A percentile compares a stretch with the other conserved stretches of the same genome.
These are phyloP conservation scores for Drosophila neoperkinsi DNA, from an alignment of 2,888 invertebrate species.

Conservation along the genomic window DNA sequence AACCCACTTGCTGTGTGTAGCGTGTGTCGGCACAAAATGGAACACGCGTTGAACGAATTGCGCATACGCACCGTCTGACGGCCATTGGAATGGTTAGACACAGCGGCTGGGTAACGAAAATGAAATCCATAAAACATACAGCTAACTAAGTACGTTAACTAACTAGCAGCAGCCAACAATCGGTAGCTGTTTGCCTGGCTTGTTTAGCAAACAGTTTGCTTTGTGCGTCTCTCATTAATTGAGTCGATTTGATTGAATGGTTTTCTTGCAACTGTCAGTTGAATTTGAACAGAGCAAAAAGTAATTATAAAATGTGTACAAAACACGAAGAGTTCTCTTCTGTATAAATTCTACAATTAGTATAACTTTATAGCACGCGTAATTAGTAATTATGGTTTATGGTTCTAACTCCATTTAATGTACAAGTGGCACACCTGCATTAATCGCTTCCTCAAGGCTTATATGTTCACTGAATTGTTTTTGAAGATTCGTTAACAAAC, in stretches of 20 bases:
- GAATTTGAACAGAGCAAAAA: background rate
- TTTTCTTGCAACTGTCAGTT: constrained; percentile 18
- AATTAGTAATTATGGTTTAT: background rate
- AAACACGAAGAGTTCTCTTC: background rate
- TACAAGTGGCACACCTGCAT: constrained; percentile 13
- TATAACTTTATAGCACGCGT: background rate
- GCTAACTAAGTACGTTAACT: constrained; percentile 51
- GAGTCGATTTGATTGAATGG: constrained; percentile 44
- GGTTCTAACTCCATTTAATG: background rate
- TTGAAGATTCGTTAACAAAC: constrained; percentile 54
- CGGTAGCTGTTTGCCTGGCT: constrained; percentile 63
- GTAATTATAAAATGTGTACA: background rate
- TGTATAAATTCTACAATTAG: background rate
- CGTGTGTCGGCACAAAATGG: constrained; percentile 59
- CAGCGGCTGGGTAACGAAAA: constrained; percentile 16
- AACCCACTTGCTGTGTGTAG: constrained; percentile 51
- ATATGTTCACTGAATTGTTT: constrained; percentile 48
- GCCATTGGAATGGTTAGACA: constrained; percentile 45
- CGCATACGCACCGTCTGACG: constrained; percentile 71
- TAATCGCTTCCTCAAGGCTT: constrained; percentile 50
- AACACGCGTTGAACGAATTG: constrained; percentile 66
- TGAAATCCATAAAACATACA: constrained; percentile 1
- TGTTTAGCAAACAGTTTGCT: constrained; percentile 56
- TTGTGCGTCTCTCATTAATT: constrained; percentile 37
- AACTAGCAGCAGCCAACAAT: constrained; percentile 51